A percentile compares a stretch with the other conserved stretches of the same genome.
Conservation (phyloP, 2,797 vertebrate species). For the Gallinago nigripennis region DNA sequence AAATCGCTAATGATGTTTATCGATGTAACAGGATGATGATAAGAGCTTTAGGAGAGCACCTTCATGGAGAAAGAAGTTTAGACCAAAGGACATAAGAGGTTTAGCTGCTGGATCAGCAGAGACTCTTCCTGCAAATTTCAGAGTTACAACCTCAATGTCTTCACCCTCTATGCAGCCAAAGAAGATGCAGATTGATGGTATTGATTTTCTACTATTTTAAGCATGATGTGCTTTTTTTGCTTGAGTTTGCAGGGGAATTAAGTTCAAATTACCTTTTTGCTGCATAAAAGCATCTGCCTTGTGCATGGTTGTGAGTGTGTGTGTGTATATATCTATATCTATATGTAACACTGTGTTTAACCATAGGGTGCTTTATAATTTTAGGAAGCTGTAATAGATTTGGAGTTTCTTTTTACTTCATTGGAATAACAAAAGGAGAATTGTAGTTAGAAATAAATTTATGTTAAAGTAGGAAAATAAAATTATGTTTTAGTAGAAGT, state of each 20-base stretch:
- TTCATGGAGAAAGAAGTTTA: conserved; percentile 97
- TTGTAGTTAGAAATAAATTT: neutral
- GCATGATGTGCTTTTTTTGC: conserved; percentile 40
- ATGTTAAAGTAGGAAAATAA: neutral
- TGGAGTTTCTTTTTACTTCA: neutral
- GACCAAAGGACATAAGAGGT: conserved; percentile 94
- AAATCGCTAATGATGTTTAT: neutral
- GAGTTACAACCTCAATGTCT: conserved; percentile 87
- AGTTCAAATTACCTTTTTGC: neutral
- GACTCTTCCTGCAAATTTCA: conserved; percentile 94
- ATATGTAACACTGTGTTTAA: conserved; percentile 52
- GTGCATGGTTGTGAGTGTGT: conserved; percentile 60
- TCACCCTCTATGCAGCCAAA: conserved; percentile 93
- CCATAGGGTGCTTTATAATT: neutral
- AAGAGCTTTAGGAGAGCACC: conserved; percentile 95
- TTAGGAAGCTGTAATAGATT: neutral
- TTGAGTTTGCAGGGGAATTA: neutral
- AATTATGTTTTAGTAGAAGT: neutral
- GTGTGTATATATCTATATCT: neutral
- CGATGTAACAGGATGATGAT: conserved; percentile 87
- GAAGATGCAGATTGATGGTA: conserved; percentile 96
- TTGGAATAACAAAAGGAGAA: neutral
- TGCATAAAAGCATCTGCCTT: conserved; percentile 46
- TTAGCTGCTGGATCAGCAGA: conserved; percentile 88
- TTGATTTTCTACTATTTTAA: conserved; percentile 44